These are phyloP conservation scores for Karalla daura DNA, from an alignment of 2,797 vertebrate species.

Conservation along the genomic window DNA sequence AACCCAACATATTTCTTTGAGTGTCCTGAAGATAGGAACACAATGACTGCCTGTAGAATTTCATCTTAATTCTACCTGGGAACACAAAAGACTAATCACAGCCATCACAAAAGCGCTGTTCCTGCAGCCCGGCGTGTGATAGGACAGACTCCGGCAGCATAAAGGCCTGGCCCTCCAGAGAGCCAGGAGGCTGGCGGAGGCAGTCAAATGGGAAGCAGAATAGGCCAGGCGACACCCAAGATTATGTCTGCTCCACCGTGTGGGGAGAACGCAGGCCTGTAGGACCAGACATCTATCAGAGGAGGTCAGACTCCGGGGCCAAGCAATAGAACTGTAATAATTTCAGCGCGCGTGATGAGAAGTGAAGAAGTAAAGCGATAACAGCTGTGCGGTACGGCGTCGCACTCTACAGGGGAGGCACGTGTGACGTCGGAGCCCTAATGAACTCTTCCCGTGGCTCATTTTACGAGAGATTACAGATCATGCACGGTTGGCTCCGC, in stretches of 20 bases:
- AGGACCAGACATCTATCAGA: conserved; percentile 77
- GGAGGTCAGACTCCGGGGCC: conserved; percentile 63
- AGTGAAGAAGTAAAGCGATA: conserved; percentile 55
- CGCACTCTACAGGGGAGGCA: conserved; percentile 6
- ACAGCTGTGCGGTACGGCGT: conserved; percentile 29
- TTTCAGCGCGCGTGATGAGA: conserved; percentile 49
- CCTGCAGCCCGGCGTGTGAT: conserved; percentile 75
- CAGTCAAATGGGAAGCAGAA: conserved; percentile 70
- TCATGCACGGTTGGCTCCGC: conserved; percentile 24
- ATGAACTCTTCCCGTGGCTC: background rate
- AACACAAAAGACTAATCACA: conserved; percentile 88
- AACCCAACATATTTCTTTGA: conserved; percentile 82
- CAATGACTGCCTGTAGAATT: conserved; percentile 84
- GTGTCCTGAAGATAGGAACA: conserved; percentile 82
- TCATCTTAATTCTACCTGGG: conserved; percentile 86
- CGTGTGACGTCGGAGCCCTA: background rate
- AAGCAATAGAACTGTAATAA: conserved; percentile 62
- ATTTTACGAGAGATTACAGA: conserved; percentile 10
- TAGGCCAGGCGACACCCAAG: conserved; percentile 51
- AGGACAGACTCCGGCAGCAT: conserved; percentile 70
- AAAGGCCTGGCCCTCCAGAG: conserved; percentile 75
- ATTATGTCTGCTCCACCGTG: conserved; percentile 57
- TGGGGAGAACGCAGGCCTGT: conserved; percentile 47
- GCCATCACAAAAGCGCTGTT: conserved; percentile 82
- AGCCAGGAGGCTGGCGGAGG: conserved; percentile 62